Base-by-base conservation (phyloP, 2,888 invertebrate genomes). In the Heteromurus nitidus region DNA sequence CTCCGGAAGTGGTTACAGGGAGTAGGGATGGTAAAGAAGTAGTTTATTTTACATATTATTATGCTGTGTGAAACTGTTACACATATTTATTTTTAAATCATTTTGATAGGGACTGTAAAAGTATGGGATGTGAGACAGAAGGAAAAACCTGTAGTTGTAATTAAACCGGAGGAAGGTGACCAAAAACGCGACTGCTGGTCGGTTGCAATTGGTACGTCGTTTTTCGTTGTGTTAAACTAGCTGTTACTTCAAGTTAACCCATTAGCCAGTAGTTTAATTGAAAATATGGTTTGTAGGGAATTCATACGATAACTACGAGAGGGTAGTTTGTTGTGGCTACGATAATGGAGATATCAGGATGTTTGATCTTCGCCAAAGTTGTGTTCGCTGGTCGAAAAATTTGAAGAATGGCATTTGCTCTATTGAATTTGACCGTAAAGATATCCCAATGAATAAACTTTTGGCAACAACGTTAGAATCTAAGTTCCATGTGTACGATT, bases 311-410 rank as follows among this genome's bases (percentile, higher is more conserved):
- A 93, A 94, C 60, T 92, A 94, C 30, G 97, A 98, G 87, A 92
- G 98, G 76, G 91, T 95, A 75, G 93, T 98, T 0, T 94, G 93
- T 28, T 95, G 97, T 11, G 98, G 98, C 0, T 98, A 97, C 88
- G 98, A 98, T 88, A 98, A 98, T 89, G 98, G 98, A 0, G 98
- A 98, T 88, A 90, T 98, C 1, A 98, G 98, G 90, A 92, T 98
- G 90, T 98, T 96, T 89, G 97, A 98, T 89, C 90, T 98, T 28
- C 92, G 94, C 81, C 93, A 93, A 3, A 95, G 97, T 94, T 91
- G 93, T 0, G 90, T 97, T 0, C 91, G 93, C 88, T 98, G 97
- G 97, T 97, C 98, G 88, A 94, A 94, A 67, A 96, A 97, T 89
- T 90, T 97, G 55, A 95, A 95, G 88, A 97, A 97, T 91, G 98